Evolutionary conservation across 2,113 vertebrate species (phyloP), one percentile per base, ranked within the genome.

Genomic region (Cyprinodon variegatus): DNA sequence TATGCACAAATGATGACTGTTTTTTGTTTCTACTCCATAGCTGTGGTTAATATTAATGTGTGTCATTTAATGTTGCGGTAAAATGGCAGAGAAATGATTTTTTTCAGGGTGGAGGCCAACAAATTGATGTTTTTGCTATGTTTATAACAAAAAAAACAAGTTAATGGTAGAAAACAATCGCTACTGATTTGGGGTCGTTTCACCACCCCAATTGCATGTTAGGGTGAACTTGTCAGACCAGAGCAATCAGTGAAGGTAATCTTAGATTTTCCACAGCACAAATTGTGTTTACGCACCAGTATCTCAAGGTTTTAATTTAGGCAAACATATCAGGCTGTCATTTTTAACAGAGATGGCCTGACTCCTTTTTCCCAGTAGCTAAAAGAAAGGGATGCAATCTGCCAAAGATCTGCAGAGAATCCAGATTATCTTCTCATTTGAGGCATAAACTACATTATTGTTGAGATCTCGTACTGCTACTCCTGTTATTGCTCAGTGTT

Each of bases 1-100:
- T 72, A 48, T 46, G 60, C 78, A 69, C 78, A 81, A 69, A 85
- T 74, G 76, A 83, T 78, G 81, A 69, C 76, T 78, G 13, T 29
- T 17, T 43, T 9, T 62, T 61, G 41, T 61, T 68, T 39, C 65
- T 11, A 38, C 48, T 62, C 59, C 22, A 48, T 40, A 12, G 15
- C 63, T 65, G 10, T 11, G 53, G 48, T 60, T 68, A 65, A 60
- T 69, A 69, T 5, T 38, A 36, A n/a, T 36, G 63, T 3, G 15
- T 68, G 37, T 76, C 69, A 72, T 78, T 15, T 68, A 68, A 40
- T 37, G 74, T 3, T 15, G 65, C 20, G 41, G 22, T 70, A 63
- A 78, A 76, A 68, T 5, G 22, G 65, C 38, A 61, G 22, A 43
- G 15, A 8, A 15, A 1, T 22, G 57, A 14, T 12, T 11, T 37